A percentile compares a stretch with the other conserved stretches of the same genome.
These are phyloP conservation scores for Entomobrya proxima DNA, from an alignment of 2,888 invertebrate species.

Conservation along the genomic window DNA sequence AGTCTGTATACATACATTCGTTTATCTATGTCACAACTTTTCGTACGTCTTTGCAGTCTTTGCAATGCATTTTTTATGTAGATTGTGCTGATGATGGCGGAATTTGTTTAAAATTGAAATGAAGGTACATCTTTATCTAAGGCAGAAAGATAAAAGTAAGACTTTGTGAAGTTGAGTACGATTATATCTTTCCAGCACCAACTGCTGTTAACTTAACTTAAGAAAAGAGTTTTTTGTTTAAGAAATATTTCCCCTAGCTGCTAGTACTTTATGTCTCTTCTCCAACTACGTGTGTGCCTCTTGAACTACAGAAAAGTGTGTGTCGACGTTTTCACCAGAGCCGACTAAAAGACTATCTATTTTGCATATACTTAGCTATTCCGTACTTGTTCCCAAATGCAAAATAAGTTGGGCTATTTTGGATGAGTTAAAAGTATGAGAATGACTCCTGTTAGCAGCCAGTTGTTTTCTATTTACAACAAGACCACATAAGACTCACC, in stretches of 20 bases:
- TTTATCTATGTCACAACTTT: no score
- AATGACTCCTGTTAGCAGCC: slow-evolving; percentile 56
- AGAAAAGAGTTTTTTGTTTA: neutral
- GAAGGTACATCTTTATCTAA: no score
- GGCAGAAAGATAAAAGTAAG: slow-evolving; percentile 11
- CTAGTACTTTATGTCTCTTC: neutral
- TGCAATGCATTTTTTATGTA: slow-evolving; percentile 20
- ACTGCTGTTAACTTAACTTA: neutral
- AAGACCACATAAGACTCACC: slow-evolving; percentile 37
- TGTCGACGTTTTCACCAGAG: neutral
- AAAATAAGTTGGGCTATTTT: slow-evolving; percentile 62
- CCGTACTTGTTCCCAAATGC: slow-evolving; percentile 57
- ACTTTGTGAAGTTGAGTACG: slow-evolving; percentile 48
- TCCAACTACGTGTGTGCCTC: neutral
- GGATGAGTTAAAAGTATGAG: slow-evolving; percentile 60
- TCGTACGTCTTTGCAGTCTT: neutral
- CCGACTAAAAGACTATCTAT: neutral
- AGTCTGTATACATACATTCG: no score
- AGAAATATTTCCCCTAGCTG: slow-evolving; percentile 29
- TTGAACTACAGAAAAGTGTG: neutral
- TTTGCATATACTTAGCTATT: slow-evolving; percentile 61
- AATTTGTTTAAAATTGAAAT: slow-evolving; percentile 2
- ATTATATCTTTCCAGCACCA: slow-evolving; percentile 25
- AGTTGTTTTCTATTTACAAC: slow-evolving; percentile 58
- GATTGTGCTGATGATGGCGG: neutral